Evolutionary conservation across 2,888 invertebrate genomes (phyloP), one percentile per base, ranked within the genome.

Genomic region (Hypselothyrea guttata): DNA sequence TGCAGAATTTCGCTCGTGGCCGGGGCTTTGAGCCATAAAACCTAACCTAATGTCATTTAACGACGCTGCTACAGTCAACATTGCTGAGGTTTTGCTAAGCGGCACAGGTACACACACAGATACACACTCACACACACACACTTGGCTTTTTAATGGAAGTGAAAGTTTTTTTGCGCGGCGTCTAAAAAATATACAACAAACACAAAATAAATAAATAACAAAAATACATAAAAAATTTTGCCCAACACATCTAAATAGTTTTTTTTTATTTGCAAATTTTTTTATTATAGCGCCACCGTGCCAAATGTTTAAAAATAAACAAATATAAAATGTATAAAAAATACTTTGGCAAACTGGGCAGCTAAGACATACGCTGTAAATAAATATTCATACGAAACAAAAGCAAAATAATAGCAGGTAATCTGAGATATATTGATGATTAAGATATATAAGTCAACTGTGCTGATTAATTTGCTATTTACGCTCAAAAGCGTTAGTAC

Each of bases 11-110:
- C 82, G 77, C 82, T 49, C 16, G 45, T 54, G 46, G 49, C 37
- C 28, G 47, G 45, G 44, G 40, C 40, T 56, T 8, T 54, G 51
- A 54, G 73, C 84, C 55, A 77, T 82, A 77, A 78, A 78, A 84
- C 82, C 72, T 62, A 75, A 69, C 65, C 84, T 77, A 78, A 82
- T 82, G 84, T 78, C 84, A 77, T 82, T 84, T 74, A 77, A 74
- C 82, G 35, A 33, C 34, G 58, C 38, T 15, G 38, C 18, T 16
- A 44, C 18, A 33, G 72, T 52, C 67, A 51, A 59, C 67, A 62
- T 79, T 64, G 64, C 34, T 46, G 51, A 13, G 44, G 49, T 65
- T 65, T 51, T 51, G 69, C 61, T 58, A 52, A 58, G 38, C 38
- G 71, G 65, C 68, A 81, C 78, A 84, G 78, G 84, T 78, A 84